Evolutionary conservation across 1,140 invertebrate species (phyloP).

Genomic region (Cepaea nemoralis): DNA sequence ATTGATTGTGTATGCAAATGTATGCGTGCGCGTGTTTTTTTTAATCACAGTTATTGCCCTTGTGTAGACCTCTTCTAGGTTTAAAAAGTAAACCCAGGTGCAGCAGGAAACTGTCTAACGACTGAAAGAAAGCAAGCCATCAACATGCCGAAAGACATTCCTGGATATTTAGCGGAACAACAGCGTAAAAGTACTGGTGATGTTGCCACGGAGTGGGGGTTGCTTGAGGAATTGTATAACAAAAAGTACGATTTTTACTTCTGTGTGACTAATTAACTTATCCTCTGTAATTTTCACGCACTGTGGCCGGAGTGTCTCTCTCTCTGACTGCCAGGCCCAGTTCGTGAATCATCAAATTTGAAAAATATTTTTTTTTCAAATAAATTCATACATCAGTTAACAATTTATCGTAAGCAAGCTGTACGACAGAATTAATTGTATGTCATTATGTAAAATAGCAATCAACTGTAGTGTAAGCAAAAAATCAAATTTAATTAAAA

Average conservation of each 20-base stretch:
- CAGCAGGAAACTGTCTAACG: not conserved
- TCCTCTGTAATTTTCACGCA: not conserved
- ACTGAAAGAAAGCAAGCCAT: not conserved
- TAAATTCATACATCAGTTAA: too few species aligned
- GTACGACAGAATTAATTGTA: too few species aligned
- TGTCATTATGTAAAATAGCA: too few species aligned
- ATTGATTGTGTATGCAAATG: too few species aligned
- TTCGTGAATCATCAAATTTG: not conserved
- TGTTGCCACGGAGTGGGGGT: conserved; percentile 63
- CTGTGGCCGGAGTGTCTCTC: conserved; percentile 18
- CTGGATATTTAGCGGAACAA: conserved; percentile 66
- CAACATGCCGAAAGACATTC: conserved; percentile 49
- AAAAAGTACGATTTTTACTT: conserved; percentile 60
- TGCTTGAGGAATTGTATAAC: conserved; percentile 66
- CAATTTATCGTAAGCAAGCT: too few species aligned
- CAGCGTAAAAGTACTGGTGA: conserved; percentile 65
- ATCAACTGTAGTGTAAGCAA: too few species aligned
- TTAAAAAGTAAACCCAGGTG: too few species aligned
- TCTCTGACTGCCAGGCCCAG: not conserved
- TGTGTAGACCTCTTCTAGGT: too few species aligned
- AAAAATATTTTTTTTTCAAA: too few species aligned
- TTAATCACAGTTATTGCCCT: too few species aligned
- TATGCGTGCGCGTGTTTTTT: too few species aligned
- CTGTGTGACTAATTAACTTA: not conserved
- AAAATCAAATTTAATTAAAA: too few species aligned